Evolutionary conservation across 2,113 vertebrate genomes (phyloP).

Genomic region (Leiothrix lutea): DNA sequence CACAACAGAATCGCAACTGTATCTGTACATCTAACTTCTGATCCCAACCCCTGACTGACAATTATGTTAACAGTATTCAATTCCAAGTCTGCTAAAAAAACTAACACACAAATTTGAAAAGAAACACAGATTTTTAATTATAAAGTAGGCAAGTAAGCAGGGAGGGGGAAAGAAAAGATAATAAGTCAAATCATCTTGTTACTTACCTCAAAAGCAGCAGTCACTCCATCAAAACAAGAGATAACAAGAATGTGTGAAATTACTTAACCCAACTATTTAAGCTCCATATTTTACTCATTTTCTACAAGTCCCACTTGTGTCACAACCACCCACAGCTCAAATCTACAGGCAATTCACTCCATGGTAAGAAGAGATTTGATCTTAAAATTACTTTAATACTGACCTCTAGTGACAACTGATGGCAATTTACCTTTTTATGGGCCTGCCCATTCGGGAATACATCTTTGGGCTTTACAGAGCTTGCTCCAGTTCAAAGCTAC

Average conservation of each 20-base stretch:
- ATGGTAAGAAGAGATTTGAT: neutral
- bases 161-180: neutral
- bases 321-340: neutral
- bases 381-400: slow-evolving; percentile 2
- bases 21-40: neutral
- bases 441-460: neutral
- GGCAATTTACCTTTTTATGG: neutral
- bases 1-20: neutral
- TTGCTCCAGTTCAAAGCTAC: neutral
- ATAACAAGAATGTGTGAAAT: neutral
- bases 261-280: neutral
- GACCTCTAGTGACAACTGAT: slow-evolving; percentile 10
- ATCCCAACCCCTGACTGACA: neutral
- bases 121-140: neutral
- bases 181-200: neutral
- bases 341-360: neutral
- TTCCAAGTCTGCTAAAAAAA: neutral
- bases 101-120: neutral
- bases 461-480: neutral
- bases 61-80: neutral
- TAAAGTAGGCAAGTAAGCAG: neutral
- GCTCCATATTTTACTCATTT: neutral
- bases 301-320: neutral
- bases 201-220: neutral
- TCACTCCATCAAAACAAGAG: neutral